Evolutionary conservation across 2,113 vertebrate genomes (phyloP), one percentile per base, ranked within the genome.

Genomic region (Alethe castanea): DNA sequence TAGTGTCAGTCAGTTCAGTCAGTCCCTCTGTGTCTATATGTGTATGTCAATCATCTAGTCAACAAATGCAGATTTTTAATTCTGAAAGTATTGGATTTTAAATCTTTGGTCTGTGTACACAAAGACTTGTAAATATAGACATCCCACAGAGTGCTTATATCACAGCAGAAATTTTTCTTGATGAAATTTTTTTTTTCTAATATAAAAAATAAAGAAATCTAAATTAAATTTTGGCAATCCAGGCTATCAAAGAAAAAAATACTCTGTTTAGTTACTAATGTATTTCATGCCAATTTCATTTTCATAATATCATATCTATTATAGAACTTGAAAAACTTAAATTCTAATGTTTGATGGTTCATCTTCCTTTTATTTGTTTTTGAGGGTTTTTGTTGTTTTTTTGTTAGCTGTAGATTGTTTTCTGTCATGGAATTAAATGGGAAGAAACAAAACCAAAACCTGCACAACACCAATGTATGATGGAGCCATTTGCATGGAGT

Each of bases 41-140:
- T 79, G 31, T 60, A 36, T 60, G 73, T 71, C 91, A 91, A 13
- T 86, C 80, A 59, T 22, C 19, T 44, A 59, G 60, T 60, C 29
- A 81, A 66, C 17, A 74, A 88, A 89, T 50, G 44, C 18, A 94
- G 36, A 79, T 81, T 89, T 89, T 54, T 60, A 80, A 81, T 88
- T 92, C 70, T 56, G 26, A 70, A 52, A 66, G 6, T 66, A 64
- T 8, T 70, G 36, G 11, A 81, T 88, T 97, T 94, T 18, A 81
- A 66, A 65, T 52, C 26, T 42, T 50, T 57, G 45, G n/a, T 12
- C 3, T 6, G 15, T 1, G 6, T 62, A 28, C 40, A 66, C 7
- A 81, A 42, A 79, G 24, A 25, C 33, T 14, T 19, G 11, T 33
- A 42, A 29, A 42, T 57, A 47, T 2, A 92, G 52, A 25, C 7